phyloP scores from a whole-genome alignment of 2,113 vertebrate genomes.

The Melozone crissalis region DNA sequence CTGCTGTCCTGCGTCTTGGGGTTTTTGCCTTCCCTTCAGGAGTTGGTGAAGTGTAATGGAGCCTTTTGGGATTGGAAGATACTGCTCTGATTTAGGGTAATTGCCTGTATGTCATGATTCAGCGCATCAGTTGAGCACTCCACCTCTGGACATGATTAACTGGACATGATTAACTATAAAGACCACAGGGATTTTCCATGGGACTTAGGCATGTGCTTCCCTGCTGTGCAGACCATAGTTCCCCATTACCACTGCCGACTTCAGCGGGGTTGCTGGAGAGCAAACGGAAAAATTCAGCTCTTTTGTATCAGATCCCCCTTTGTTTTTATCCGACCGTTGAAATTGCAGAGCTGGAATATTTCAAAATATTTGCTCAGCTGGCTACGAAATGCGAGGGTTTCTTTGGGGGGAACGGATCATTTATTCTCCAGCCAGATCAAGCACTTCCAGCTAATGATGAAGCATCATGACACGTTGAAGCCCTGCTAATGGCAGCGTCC shows the following conservation, averaged over 20 bases:
- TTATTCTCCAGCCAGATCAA: slow-evolving; percentile 53
- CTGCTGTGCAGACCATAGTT: neutral
- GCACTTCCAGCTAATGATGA: slow-evolving; percentile 48
- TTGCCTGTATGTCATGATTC: slow-evolving; percentile 49
- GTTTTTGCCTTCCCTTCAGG: neutral
- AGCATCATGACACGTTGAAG: slow-evolving; percentile 13
- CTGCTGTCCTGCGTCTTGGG: neutral
- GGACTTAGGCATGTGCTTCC: neutral
- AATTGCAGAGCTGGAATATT: slow-evolving; percentile 35
- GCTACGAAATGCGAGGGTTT: neutral
- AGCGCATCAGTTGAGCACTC: slow-evolving; percentile 29
- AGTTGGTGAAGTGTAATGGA: neutral
- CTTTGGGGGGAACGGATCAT: neutral
- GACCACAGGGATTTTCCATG: slow-evolving; percentile 38
- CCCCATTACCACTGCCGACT: neutral
- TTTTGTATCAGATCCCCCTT: slow-evolving; percentile 44
- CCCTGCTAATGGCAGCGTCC: slow-evolving; percentile 43
- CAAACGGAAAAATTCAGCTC: neutral
- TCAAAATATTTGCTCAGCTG: slow-evolving; percentile 67
- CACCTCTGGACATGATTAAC: slow-evolving; percentile 62
- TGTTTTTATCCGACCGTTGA: slow-evolving; percentile 36
- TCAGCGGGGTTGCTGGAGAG: neutral
- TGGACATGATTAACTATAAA: slow-evolving; percentile 60
- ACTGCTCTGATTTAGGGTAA: slow-evolving; percentile 51
- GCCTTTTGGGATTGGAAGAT: slow-evolving; percentile 37